Conservation (phyloP, 2,113 vertebrate genomes). For the Trochalopteron elliotii region DNA sequence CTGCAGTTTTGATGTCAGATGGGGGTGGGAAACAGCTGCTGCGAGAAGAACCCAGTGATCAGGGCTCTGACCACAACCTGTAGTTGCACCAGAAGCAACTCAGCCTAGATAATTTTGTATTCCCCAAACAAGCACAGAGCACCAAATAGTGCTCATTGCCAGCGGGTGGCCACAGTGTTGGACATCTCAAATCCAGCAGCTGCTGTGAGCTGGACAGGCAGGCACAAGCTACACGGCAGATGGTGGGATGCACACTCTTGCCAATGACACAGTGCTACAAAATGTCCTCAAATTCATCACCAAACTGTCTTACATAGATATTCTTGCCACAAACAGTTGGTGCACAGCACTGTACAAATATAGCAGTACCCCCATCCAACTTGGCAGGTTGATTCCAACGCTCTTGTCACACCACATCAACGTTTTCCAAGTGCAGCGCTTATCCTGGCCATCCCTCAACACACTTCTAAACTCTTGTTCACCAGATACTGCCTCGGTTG, state of each 20-base stretch:
- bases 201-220: neutral
- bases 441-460: neutral
- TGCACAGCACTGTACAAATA: neutral
- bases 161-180: fast-evolving
- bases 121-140: neutral
- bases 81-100: neutral
- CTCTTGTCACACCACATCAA: fast-evolving
- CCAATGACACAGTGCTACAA: neutral
- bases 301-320: neutral
- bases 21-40: constrained; percentile 3
- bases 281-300: neutral
- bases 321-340: constrained; percentile 24
- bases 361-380: neutral
- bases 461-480: neutral
- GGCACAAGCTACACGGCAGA: neutral
- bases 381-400: neutral
- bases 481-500: fast-evolving
- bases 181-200: neutral
- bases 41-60: neutral
- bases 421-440: fast-evolving
- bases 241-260: neutral
- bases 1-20: neutral
- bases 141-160: neutral
- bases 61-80: neutral
- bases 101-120: neutral